Evolutionary conservation across 1,140 invertebrate species (phyloP), one percentile per base, ranked within the genome.

Genomic region (Rhopalosiphum padi): DNA sequence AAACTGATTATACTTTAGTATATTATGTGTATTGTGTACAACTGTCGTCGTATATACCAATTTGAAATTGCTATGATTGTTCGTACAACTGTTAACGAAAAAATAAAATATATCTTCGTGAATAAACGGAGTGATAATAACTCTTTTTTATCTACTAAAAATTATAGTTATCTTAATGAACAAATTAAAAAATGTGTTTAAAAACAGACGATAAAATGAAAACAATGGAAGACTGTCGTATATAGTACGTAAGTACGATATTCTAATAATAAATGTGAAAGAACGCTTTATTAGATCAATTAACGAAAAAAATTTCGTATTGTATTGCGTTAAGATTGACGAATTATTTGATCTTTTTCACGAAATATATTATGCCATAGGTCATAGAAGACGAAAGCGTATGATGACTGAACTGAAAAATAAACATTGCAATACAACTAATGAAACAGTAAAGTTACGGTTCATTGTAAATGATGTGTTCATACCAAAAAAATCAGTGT

Each of bases 401-500:
- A 91, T 91, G 90, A 23, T 2, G 11, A 37, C 22, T 22, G 37
- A 41, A 41, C 37, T 82, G 3, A 51, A 51, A 51, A 51, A 51
- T 21, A 51, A 51, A 51, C 15, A 51, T 51, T 51, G 18, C 48
- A 51, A 21, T 51, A 51, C 48, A 3, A 18, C 15, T 51, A 51
- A 51, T 51, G 11, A 15, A 51, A 51, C 48, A 51, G 15, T 41
- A 41, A 4, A 41, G 41, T 51, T 51, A 18, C 1, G 48, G 48
- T 18, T 48, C 48, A 18, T 15, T 48, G 15, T 48, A 48, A 48
- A 46, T 46, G 1, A 21, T 51, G 95, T 91, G 95, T 95, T 93
- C 95, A 96, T 25, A 23, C 0, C 9, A 60, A 2, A 30, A 60
- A 60, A 60, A 60, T 4, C 22, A 30, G 25, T 7, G 6, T 0